phyloP scores from a whole-genome alignment of 2,113 vertebrate genomes.

The Myotis davidii region DNA sequence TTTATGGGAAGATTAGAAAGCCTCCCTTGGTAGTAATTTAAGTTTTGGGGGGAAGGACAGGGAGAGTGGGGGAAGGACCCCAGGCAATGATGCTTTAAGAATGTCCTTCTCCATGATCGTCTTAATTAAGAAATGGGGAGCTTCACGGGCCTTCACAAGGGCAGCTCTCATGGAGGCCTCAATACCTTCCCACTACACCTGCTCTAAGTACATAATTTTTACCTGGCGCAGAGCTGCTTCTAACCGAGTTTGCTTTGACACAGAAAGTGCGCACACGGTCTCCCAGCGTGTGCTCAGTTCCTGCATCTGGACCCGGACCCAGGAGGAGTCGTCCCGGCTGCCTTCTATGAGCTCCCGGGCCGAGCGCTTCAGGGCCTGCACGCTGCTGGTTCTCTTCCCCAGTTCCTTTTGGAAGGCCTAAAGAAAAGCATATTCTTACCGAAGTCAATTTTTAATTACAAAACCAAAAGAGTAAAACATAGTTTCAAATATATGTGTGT shows the following conservation, averaged over 20 bases:
- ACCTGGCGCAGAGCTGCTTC: slow-evolving; percentile 97
- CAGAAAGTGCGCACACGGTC: slow-evolving; percentile 94
- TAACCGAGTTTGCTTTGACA: slow-evolving; percentile 95
- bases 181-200: too few relatives aligned
- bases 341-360: slow-evolving; percentile 94
- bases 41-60: neutral
- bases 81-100: neutral
- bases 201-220: neutral
- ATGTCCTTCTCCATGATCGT: neutral
- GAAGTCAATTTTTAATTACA: neutral
- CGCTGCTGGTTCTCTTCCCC: slow-evolving; percentile 94
- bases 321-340: slow-evolving; percentile 95
- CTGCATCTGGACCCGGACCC: slow-evolving; percentile 99
- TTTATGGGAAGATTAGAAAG: slow-evolving; percentile 63
- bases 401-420: slow-evolving; percentile 98
- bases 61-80: fast-evolving
- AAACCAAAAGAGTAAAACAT: neutral
- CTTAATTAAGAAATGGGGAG: neutral
- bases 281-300: slow-evolving; percentile 97
- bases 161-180: neutral
- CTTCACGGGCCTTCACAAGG: neutral
- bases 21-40: slow-evolving; percentile 40
- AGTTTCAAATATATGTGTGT: neutral
- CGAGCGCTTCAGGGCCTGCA: slow-evolving; percentile 96
- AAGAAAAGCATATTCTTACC: neutral